Evolutionary conservation across 2,113 vertebrate genomes (phyloP).

Genomic region (Rhabdornis inornatus): DNA sequence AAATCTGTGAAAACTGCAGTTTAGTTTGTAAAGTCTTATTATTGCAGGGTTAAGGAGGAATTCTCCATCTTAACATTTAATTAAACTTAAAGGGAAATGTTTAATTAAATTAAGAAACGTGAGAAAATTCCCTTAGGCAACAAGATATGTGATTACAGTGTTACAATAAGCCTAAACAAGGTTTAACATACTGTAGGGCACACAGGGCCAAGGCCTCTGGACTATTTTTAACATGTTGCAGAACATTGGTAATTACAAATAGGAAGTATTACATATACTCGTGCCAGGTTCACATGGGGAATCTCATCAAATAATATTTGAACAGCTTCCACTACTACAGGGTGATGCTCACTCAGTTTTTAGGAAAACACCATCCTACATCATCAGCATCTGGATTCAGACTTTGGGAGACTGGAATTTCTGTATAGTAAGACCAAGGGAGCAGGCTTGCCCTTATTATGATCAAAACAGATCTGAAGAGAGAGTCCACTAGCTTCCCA

Average conservation of each 20-base stretch:
- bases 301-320: neutral
- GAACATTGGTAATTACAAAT: neutral
- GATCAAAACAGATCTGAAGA: neutral
- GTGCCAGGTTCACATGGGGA: neutral
- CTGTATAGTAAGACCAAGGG: neutral
- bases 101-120: slow-evolving; percentile 18
- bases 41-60: neutral
- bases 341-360: neutral
- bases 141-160: neutral
- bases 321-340: neutral
- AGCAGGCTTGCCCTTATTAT: neutral
- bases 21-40: neutral
- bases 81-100: slow-evolving; percentile 10
- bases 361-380: neutral
- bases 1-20: neutral
- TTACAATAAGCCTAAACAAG: neutral
- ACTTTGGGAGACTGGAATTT: neutral
- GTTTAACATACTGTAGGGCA: neutral
- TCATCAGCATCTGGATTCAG: neutral
- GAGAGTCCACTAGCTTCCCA: neutral
- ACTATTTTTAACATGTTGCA: neutral
- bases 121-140: slow-evolving; percentile 6
- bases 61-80: neutral
- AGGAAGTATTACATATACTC: neutral
- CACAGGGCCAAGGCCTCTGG: neutral